These are phyloP conservation scores for Lydus trimaculatus DNA, from an alignment of 2,888 invertebrate species.

Conservation along the genomic window DNA sequence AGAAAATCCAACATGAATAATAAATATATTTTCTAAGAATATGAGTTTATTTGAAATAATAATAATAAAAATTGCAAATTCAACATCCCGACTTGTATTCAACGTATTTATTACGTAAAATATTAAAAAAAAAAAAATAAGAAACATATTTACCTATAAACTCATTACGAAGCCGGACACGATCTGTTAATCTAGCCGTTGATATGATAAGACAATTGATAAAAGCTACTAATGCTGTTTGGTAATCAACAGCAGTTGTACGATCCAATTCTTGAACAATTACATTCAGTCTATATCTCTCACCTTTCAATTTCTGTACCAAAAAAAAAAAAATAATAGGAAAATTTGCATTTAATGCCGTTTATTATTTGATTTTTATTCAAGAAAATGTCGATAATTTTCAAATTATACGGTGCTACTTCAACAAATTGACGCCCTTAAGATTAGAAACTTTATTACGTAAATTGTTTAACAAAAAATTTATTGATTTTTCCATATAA, in stretches of 20 bases:
- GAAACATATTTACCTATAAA: slow-evolving; percentile 80
- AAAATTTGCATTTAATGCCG: neutral
- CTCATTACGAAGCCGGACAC: slow-evolving; percentile 89
- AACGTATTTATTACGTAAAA: neutral
- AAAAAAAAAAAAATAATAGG: slow-evolving; percentile 16
- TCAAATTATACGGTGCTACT: neutral
- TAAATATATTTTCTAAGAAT: slow-evolving; percentile 19
- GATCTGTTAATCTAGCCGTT: slow-evolving; percentile 84
- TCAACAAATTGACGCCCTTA: slow-evolving; percentile 5
- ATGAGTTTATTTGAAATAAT: neutral
- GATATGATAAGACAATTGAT: slow-evolving; percentile 96
- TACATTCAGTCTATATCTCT: slow-evolving; percentile 88
- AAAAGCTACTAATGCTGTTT: slow-evolving; percentile 91
- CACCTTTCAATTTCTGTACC: slow-evolving; percentile 80
- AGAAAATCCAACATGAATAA: slow-evolving; percentile 52
- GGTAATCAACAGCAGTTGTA: slow-evolving; percentile 84
- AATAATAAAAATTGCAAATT: neutral
- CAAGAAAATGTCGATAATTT: neutral
- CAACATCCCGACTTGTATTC: slow-evolving; percentile 5
- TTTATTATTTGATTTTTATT: neutral
- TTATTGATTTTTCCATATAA: neutral
- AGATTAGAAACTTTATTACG: slow-evolving; percentile 8
- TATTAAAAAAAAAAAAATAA: neutral
- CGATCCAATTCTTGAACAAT: slow-evolving; percentile 88
- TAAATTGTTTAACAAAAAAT: too few relatives aligned